Conservation (phyloP, 2,797 vertebrate species). For the Miichthys miiuy region DNA sequence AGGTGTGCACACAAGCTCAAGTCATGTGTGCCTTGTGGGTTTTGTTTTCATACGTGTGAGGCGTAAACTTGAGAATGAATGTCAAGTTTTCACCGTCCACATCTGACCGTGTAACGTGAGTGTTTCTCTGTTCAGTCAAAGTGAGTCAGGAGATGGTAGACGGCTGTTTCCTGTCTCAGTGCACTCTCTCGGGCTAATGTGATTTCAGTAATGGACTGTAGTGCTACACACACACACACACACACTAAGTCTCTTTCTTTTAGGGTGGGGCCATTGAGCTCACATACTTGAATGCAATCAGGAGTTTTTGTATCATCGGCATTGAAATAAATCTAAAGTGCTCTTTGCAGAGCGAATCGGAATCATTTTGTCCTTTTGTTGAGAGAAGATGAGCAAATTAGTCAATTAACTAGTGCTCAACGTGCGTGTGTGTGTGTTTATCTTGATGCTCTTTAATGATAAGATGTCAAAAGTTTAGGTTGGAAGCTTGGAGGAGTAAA, state of each 20-base stretch:
- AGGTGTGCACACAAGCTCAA: not conserved
- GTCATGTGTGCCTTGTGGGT: not conserved
- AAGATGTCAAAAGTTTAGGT: not conserved
- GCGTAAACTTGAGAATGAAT: not conserved
- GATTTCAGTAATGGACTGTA: slow-evolving; percentile 87
- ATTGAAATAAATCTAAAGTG: slow-evolving; percentile 3
- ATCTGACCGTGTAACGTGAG: slow-evolving; percentile 11
- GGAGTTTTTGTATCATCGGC: slow-evolving; percentile 23
- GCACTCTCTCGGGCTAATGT: slow-evolving; percentile 81
- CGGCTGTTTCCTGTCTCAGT: slow-evolving; percentile 75
- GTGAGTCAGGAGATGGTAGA: slow-evolving; percentile 70
- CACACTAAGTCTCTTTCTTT: slow-evolving; percentile 39
- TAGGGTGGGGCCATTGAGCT: slow-evolving; percentile 70
- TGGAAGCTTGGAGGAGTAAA: too few species aligned
- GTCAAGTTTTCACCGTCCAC: not conserved
- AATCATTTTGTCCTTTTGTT: not conserved
- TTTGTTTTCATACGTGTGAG: not conserved
- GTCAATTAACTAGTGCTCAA: not conserved
- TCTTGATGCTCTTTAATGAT: not conserved
- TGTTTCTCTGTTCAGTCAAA: slow-evolving; percentile 45
- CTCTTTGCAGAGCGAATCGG: not conserved
- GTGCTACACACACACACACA: slow-evolving; percentile 58
- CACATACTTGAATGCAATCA: slow-evolving; percentile 44
- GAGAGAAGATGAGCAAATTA: not conserved
- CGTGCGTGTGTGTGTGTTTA: not conserved